These are phyloP conservation scores for Anser brachyrhynchus DNA, from an alignment of 2,113 vertebrate genomes.

Conservation along the genomic window DNA sequence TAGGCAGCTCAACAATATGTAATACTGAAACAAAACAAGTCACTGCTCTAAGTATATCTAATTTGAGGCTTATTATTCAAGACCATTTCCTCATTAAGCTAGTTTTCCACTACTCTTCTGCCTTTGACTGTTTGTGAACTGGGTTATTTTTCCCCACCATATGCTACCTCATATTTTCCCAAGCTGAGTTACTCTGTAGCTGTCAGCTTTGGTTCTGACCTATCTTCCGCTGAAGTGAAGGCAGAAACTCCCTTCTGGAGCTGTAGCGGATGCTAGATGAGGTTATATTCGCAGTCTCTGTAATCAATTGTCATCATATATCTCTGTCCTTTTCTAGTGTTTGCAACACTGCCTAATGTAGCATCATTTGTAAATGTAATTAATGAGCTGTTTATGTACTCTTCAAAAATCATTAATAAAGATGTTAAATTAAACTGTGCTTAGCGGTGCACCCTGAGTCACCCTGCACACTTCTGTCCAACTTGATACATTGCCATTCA, in stretches of 20 bases:
- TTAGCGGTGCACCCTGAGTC: constrained; percentile 2
- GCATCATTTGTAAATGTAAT: constrained; percentile 42
- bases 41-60: background rate
- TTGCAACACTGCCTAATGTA: background rate
- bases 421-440: constrained; percentile 21
- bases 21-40: background rate
- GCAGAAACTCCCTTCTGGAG: background rate
- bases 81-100: background rate
- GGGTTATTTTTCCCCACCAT: background rate
- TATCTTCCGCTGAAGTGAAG: background rate
- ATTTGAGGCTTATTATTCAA: background rate
- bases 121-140: background rate
- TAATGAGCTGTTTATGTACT: constrained; percentile 55
- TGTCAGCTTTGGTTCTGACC: background rate
- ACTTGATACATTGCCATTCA: background rate
- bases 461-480: background rate
- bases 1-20: background rate
- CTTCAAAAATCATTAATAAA: constrained; percentile 57
- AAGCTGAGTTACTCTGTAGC: background rate
- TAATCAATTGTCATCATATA: constrained; percentile 12
- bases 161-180: background rate
- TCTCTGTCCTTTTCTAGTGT: constrained; percentile 21
- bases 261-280: background rate
- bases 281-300: background rate
- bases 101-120: background rate